phyloP scores from a whole-genome alignment of 2,888 invertebrate genomes.

The Oscheius onirici region DNA sequence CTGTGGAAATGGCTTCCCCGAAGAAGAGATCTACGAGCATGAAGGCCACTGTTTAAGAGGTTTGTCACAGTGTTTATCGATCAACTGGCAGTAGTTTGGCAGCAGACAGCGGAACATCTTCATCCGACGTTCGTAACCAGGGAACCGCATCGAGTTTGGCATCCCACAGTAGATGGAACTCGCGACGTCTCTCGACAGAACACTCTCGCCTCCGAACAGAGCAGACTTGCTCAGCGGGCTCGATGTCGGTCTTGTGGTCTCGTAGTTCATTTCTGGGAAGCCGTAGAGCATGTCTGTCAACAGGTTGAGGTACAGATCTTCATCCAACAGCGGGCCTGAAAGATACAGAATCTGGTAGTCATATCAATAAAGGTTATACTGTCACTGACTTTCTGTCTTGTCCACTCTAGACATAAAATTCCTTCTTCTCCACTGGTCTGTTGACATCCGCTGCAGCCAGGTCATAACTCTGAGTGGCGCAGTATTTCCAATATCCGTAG shows the following conservation, averaged over 20 bases:
- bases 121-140: conserved; percentile 7
- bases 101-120: background rate
- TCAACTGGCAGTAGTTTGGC: conserved; percentile 18
- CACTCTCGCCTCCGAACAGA: conserved; percentile 21
- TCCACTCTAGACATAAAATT: conserved; percentile 15
- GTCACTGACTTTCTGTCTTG: background rate
- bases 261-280: background rate
- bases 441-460: conserved; percentile 9
- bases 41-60: conserved; percentile 21
- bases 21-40: conserved; percentile 15
- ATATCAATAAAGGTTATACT: no score
- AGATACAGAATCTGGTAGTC: background rate
- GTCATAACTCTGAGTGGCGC: conserved; percentile 7
- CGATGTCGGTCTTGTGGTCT: conserved; percentile 6
- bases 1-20: conserved; percentile 21
- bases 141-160: conserved; percentile 2
- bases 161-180: conserved; percentile 31
- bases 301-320: conserved; percentile 17
- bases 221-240: conserved; percentile 10
- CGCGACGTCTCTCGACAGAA: conserved; percentile 22
- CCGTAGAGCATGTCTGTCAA: conserved; percentile 17
- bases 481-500: background rate
- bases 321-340: conserved; percentile 19
- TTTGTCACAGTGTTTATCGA: background rate
- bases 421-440: conserved; percentile 6